phyloP scores from a whole-genome alignment of 1,140 invertebrate genomes.

The Arion vulgaris region DNA sequence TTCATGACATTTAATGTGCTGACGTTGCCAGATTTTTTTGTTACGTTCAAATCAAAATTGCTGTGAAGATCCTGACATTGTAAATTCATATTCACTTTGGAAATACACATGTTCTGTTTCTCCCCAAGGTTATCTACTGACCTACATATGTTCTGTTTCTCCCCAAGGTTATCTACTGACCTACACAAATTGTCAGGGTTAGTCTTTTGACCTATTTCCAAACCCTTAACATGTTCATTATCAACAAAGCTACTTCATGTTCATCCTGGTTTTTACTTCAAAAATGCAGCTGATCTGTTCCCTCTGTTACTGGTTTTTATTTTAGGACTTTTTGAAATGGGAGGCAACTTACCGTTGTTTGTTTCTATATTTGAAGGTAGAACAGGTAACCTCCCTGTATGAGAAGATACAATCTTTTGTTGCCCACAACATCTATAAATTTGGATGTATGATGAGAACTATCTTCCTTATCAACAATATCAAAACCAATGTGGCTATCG shows the following conservation, averaged over 20 bases:
- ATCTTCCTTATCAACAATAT: background rate
- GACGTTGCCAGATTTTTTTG: background rate
- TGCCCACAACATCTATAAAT: background rate
- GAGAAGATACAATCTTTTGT: background rate
- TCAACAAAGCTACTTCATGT: background rate
- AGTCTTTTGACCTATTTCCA: background rate
- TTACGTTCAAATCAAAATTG: background rate
- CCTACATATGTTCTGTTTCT: background rate
- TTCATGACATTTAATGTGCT: background rate
- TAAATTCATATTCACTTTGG: background rate
- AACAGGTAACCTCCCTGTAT: background rate
- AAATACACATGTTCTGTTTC: background rate
- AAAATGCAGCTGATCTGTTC: background rate
- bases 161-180: background rate
- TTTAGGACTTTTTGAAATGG: background rate
- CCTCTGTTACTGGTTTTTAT: background rate
- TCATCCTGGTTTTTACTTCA: background rate
- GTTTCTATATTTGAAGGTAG: background rate
- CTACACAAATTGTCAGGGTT: background rate
- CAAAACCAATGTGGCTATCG: slow-evolving; percentile 7
- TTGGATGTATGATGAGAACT: background rate
- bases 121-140: background rate
- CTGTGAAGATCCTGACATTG: background rate
- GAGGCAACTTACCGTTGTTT: background rate
- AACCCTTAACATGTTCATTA: background rate